Base-by-base conservation (phyloP, 92 coral and sea anemone genomes). In the Siderastrea radians region DNA sequence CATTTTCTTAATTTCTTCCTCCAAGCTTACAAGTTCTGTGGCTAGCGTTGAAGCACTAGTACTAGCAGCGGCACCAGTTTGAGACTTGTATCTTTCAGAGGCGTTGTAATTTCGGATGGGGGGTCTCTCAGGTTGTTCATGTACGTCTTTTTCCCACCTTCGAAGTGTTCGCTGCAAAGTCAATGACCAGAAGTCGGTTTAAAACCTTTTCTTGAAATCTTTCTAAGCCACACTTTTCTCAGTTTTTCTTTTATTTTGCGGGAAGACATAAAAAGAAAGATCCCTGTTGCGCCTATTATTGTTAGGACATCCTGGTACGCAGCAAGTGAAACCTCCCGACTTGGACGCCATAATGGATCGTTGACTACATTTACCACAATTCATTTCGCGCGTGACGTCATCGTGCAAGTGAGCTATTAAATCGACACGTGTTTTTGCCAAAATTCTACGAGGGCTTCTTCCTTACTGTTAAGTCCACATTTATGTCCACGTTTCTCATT, bases 141-240 rank as follows among this genome's bases (percentile, higher is more conserved):
- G 79, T 75, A 87, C 4, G 91, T 81, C 84, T 91, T 91, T 53
- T 66, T 71, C 15, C 94, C 91, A 60, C 91, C 85, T 12, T 74
- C 89, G 78, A 88, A 87, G 74, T 91, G 92, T 60, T 60, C 68
- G 58, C 88, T 79, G 62, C 94, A 91, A 58, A 76, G 86, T 43
- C 86, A 79, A 75, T 87, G 94, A 72, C 91, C 92, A n/a, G 61
- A 53, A 1, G 80, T 82, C 67, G 89, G 89, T 50, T 48, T 83
- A 70, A 90, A 90, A 53, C 17, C 72, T 68, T 73, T 61, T 26
- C 88, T 74, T 17, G 87, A 79, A 72, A 86, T 74, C 5, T 61
- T 69, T 51, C 55, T 16, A 49, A 86, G 45, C 38, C 38, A 0
- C 38, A 26, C 38, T 26, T 26, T 26, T 26, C 38, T 26, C 38